Evolutionary conservation across 2,113 vertebrate genomes (phyloP).

Genomic region (Ciconia stormi): DNA sequence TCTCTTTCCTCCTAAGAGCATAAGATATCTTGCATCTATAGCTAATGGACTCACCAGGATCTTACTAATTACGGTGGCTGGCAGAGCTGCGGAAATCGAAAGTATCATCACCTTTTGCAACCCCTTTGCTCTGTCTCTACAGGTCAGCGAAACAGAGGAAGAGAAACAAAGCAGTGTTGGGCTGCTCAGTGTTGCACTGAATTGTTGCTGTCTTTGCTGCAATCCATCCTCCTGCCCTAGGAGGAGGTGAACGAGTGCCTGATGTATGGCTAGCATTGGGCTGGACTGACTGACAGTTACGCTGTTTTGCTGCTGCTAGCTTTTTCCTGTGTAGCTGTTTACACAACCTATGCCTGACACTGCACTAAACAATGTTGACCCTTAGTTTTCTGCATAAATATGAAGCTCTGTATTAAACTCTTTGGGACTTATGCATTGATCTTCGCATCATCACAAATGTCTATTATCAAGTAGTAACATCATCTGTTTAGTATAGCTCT

Average conservation of each 20-base stretch:
- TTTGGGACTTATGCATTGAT: background rate
- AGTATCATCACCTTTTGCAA: background rate
- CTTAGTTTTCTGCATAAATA: background rate
- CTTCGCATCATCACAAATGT: too few relatives aligned
- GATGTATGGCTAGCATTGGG: background rate
- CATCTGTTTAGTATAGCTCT: background rate
- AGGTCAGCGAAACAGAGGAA: too few relatives aligned
- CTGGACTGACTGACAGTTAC: background rate
- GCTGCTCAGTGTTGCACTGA: background rate
- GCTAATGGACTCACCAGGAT: background rate
- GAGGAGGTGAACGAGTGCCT: rapidly evolving
- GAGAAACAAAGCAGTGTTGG: background rate
- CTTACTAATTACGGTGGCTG: background rate
- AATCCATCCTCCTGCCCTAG: background rate
- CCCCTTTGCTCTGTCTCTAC: background rate
- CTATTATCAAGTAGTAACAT: background rate
- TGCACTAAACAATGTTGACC: background rate
- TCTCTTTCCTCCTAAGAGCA: background rate
- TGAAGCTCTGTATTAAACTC: background rate
- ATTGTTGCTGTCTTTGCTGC: background rate
- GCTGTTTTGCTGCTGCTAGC: background rate
- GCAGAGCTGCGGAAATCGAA: background rate
- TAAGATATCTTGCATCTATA: background rate
- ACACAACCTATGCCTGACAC: background rate
- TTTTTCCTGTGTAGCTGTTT: background rate